Percentiles rank a stretch among this genome's conserved stretches.
phyloP scores from a whole-genome alignment of 2,113 vertebrate species.

The Pseudois nayaur region DNA sequence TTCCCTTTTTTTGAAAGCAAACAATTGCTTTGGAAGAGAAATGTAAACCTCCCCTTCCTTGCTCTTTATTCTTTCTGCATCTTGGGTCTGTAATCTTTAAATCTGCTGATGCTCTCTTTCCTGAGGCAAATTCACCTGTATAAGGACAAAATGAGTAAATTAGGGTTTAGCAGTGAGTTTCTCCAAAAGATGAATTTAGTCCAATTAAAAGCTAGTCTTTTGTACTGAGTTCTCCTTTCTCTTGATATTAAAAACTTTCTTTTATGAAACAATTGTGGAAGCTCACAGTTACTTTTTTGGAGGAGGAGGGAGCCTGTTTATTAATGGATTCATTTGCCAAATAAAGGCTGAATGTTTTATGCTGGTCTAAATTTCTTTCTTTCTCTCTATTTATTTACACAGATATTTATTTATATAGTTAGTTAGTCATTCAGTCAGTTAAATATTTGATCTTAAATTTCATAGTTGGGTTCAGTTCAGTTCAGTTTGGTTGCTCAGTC shows the following conservation, averaged over 20 bases:
- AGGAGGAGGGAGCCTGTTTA: accelerated
- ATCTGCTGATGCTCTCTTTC: not conserved
- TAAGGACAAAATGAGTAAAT: not conserved
- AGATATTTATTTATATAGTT: not conserved
- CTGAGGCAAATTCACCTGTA: not conserved
- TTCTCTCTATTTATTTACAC: not conserved
- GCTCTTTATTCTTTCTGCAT: not conserved
- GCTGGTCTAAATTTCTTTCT: not conserved
- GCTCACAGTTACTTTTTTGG: too few relatives aligned
- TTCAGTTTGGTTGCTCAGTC: too few relatives aligned
- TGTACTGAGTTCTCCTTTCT: not conserved
- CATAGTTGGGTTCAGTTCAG: not conserved
- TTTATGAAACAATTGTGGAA: not conserved
- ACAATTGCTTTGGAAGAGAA: not conserved
- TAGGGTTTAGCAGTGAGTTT: not conserved
- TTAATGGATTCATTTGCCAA: not conserved
- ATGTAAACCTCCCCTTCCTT: not conserved
- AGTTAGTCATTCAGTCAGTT: not conserved
- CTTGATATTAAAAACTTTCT: not conserved
- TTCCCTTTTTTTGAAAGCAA: not conserved
- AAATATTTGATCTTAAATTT: not conserved
- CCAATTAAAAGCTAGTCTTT: not conserved
- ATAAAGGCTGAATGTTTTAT: not conserved
- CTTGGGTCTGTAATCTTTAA: not conserved
- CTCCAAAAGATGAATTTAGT: not conserved